Percentiles rank a stretch among this genome's conserved stretches.
phyloP scores from a whole-genome alignment of 2,797 vertebrate genomes.

The Xerus rutilus region DNA sequence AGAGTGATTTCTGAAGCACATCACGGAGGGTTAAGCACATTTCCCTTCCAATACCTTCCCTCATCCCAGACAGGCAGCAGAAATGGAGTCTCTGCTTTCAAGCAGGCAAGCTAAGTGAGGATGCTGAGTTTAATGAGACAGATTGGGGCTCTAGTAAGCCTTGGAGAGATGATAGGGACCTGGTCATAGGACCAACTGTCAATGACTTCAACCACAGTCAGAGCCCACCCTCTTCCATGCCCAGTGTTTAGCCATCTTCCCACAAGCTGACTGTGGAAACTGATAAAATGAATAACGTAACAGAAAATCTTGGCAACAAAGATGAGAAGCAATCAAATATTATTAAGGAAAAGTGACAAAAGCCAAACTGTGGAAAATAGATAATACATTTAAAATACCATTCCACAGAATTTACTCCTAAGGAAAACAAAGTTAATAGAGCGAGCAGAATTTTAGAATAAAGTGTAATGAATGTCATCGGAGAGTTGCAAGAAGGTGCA shows the following conservation, averaged over 20 bases:
- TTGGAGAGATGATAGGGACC: neutral
- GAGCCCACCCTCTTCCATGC: neutral
- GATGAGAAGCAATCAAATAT: neutral
- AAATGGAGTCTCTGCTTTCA: neutral
- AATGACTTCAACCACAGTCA: neutral
- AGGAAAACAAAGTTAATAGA: neutral
- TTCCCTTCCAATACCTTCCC: neutral
- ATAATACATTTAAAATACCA: neutral
- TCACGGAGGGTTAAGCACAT: rapidly evolving
- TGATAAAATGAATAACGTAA: neutral
- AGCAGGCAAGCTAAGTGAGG: too few species aligned
- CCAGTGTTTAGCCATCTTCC: neutral
- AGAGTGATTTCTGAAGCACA: neutral
- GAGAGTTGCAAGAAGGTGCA: neutral
- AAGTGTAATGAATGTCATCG: neutral
- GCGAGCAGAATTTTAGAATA: neutral
- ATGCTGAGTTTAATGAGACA: neutral
- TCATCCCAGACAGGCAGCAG: neutral
- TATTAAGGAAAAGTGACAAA: neutral
- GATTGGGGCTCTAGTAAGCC: too few species aligned
- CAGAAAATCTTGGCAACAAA: neutral
- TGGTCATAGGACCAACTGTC: too few species aligned
- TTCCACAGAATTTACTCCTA: neutral
- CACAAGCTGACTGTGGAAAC: neutral
- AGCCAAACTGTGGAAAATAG: neutral